Evolutionary conservation across 2,888 invertebrate species (phyloP).

Genomic region (Ctenicera cuprea): DNA sequence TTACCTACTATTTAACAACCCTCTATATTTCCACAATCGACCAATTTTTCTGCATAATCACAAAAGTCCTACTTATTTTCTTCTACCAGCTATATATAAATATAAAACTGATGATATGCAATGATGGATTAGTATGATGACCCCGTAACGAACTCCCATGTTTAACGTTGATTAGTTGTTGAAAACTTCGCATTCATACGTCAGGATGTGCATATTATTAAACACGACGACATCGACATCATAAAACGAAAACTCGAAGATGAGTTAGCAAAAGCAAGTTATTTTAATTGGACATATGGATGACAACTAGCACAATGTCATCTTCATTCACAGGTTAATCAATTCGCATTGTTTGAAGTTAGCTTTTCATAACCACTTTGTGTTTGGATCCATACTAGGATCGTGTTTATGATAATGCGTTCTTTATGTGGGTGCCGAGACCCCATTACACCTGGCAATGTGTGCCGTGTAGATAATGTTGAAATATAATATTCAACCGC

Average conservation of each 20-base stretch:
- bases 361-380: constrained; percentile 18
- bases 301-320: not conserved
- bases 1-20: too few relatives aligned
- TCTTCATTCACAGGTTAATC: constrained; percentile 20
- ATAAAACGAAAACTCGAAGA: not conserved
- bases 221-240: not conserved
- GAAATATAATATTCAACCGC: constrained; percentile 40
- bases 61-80: too few relatives aligned
- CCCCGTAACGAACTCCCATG: too few relatives aligned
- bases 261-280: not conserved
- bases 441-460: constrained; percentile 38
- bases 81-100: too few relatives aligned
- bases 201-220: constrained; percentile 4
- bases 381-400: constrained; percentile 17
- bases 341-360: constrained; percentile 21
- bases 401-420: constrained; percentile 35
- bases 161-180: not conserved
- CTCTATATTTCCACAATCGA: too few relatives aligned
- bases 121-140: too few relatives aligned
- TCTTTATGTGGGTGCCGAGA: constrained; percentile 27
- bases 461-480: constrained; percentile 40
- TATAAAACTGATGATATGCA: too few relatives aligned
- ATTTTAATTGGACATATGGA: constrained; percentile 18
- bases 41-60: too few relatives aligned
- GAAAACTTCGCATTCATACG: not conserved